Evolutionary conservation across 2,113 vertebrate species (phyloP), one percentile per base, ranked within the genome.

Genomic region (Aptenodytes forsteri): DNA sequence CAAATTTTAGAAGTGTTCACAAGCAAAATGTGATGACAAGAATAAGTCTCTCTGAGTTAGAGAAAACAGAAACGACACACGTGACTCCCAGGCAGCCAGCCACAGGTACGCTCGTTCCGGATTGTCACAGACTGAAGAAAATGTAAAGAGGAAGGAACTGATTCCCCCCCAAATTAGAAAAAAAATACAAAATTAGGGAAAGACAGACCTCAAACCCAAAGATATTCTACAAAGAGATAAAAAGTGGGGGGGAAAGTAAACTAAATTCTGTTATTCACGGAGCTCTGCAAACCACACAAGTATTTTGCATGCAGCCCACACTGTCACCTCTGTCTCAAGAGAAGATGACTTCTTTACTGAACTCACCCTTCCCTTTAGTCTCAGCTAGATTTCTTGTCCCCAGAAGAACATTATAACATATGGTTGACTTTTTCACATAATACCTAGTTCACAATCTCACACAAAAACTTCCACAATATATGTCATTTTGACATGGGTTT

Each of bases 401-500:
- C 94, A 89, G 89, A 95, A 95, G 90, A 90, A 65, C 72, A 91
- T 71, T 65, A 13, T 69, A 94, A 96, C 94, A 96, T 89, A 93
- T 87, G 97, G 95, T 44, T 85, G 88, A 81, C 91, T 97, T 97
- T 80, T 82, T 14, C 86, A 71, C 69, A 82, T 58, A 91, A 96
- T 91, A 95, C 95, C 83, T 93, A 76, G 76, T 59, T 94, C 97
- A 88, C 78, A 95, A 40, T 82, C 94, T 95, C 92, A 92, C 88
- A 90, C 91, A 93, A 82, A 95, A 94, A 56, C 89, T 89, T 95
- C 89, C 92, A 82, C 56, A 65, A 61, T 89, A 67, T 95, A 79
- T 85, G 94, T 91, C 92, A 87, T 94, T 95, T 89, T 94, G 96
- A 97, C 97, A 95, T 3, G 58, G 94, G 78, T 93, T 97, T 97